phyloP scores from a whole-genome alignment of 2,113 vertebrate genomes.

The Mugil cephalus region DNA sequence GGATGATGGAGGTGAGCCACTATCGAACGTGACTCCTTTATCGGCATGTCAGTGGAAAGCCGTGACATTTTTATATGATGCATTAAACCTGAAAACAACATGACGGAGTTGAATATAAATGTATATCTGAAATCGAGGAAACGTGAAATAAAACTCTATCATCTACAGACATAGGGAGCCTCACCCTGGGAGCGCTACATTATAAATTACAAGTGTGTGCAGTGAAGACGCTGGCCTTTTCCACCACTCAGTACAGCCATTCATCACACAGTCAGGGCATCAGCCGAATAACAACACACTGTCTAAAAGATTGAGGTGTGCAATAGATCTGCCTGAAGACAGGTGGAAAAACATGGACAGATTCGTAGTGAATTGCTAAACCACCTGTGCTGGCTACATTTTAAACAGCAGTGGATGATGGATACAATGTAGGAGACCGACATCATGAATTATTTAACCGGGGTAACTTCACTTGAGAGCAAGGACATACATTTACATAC shows the following conservation, averaged over 20 bases:
- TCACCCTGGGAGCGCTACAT: not conserved
- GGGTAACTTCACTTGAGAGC: not conserved
- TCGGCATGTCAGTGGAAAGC: not conserved
- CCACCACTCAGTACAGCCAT: slow-evolving; percentile 25
- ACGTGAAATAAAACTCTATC: not conserved
- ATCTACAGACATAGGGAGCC: not conserved
- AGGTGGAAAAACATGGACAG: slow-evolving; percentile 28
- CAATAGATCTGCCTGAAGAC: slow-evolving; percentile 37
- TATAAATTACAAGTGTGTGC: slow-evolving; percentile 4
- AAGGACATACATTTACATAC: too few relatives aligned
- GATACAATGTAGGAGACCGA: not conserved
- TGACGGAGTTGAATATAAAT: too few relatives aligned
- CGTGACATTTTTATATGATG: too few relatives aligned
- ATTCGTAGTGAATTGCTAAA: slow-evolving; percentile 27
- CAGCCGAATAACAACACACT: slow-evolving; percentile 28
- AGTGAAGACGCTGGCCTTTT: not conserved
- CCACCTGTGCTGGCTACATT: slow-evolving; percentile 36
- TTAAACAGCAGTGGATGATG: not conserved
- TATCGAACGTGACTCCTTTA: not conserved
- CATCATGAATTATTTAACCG: not conserved
- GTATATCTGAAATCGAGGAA: not conserved
- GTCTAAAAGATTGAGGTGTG: not conserved
- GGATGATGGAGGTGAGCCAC: too few relatives aligned
- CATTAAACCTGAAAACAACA: not conserved
- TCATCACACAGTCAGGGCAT: slow-evolving; percentile 46